Evolutionary conservation across 2,797 vertebrate genomes (phyloP).

Genomic region (Coregonus suidteri): DNA sequence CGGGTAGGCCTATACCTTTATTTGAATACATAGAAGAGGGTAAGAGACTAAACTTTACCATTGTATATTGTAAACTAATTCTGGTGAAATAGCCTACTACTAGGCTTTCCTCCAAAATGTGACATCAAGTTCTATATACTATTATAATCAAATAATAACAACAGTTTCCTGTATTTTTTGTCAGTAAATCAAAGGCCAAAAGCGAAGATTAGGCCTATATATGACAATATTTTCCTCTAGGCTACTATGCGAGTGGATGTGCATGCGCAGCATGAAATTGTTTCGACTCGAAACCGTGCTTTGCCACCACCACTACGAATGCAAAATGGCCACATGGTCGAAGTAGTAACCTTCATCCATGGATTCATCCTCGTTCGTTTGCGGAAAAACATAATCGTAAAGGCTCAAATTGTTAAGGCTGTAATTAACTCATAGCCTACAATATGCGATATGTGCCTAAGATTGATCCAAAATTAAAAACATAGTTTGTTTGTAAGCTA

Average conservation of each 20-base stretch:
- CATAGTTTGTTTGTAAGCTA: neutral
- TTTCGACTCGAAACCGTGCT: slow-evolving; percentile 18
- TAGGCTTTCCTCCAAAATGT: neutral
- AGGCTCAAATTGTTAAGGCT: neutral
- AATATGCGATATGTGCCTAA: neutral
- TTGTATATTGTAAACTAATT: neutral
- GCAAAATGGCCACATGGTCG: slow-evolving; percentile 78
- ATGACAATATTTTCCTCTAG: neutral
- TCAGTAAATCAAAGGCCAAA: neutral
- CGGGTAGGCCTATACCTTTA: neutral
- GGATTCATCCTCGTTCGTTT: slow-evolving; percentile 46
- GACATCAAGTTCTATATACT: neutral
- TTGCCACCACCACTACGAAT: slow-evolving; percentile 58
- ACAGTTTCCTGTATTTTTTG: neutral
- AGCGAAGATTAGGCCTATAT: neutral
- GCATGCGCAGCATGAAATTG: slow-evolving; percentile 40
- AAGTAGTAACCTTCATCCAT: slow-evolving; percentile 68
- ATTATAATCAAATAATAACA: neutral
- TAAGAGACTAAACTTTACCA: neutral
- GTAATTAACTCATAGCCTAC: neutral
- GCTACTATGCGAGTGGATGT: slow-evolving; percentile 13
- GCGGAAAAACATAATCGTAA: neutral
- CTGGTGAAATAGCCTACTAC: neutral
- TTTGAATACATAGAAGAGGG: neutral
- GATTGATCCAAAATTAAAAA: neutral